Percentiles rank a stretch among this genome's conserved stretches.
phyloP scores from a whole-genome alignment of 2,797 vertebrate genomes.

The Gephyroberyx darwinii region DNA sequence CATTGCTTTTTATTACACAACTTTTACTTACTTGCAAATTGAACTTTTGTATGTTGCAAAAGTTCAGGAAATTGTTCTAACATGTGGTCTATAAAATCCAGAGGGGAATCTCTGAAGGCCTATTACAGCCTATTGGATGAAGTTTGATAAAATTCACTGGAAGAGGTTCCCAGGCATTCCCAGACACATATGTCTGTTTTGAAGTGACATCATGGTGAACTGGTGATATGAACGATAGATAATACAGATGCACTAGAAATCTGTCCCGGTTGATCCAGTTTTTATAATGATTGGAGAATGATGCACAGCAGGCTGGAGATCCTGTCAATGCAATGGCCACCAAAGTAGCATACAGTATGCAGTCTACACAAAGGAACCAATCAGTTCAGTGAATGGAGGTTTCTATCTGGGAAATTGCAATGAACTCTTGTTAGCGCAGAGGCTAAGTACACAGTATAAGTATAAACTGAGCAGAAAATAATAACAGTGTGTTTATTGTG shows the following conservation, averaged over 20 bases:
- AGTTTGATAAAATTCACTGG: constrained; percentile 15
- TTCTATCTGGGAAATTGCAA: not conserved
- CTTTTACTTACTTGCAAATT: constrained; percentile 7
- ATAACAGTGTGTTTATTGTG: not conserved
- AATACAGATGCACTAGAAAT: not conserved
- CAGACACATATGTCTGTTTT: constrained; percentile 25
- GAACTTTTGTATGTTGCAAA: constrained; percentile 24
- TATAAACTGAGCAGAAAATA: not conserved
- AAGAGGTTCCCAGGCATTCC: constrained; percentile 34
- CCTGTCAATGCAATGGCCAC: not conserved
- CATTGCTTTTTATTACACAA: not conserved
- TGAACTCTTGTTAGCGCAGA: not conserved
- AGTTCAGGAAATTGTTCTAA: constrained; percentile 12
- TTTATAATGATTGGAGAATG: not conserved
- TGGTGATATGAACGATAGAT: not conserved
- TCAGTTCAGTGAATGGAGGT: not conserved
- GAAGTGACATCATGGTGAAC: not conserved
- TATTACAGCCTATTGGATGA: constrained; percentile 31
- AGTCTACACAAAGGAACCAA: too few relatives aligned
- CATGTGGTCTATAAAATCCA: constrained; percentile 19
- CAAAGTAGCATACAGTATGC: not conserved
- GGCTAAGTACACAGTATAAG: not conserved
- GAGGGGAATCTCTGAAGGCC: constrained; percentile 27
- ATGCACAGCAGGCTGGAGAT: not conserved
- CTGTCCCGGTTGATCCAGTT: not conserved